Base-by-base conservation (phyloP, 2,888 invertebrate genomes). In the Meiosimyza decipiens region DNA sequence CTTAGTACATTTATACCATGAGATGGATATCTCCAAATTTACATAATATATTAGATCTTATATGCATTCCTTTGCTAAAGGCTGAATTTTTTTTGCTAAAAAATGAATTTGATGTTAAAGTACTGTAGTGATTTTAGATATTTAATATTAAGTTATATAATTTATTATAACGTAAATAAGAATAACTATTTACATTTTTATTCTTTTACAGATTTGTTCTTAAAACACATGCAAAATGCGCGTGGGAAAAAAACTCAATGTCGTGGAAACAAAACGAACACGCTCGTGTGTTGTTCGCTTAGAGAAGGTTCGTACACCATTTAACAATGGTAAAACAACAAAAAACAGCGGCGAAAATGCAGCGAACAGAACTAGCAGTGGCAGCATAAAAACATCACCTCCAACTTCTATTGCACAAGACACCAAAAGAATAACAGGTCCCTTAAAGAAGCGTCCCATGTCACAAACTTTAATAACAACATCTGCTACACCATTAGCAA, bases 211-310 rank as follows among this genome's bases (percentile, higher is more conserved):
- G 63, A 13, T 6, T 47, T 54, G 40, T 11, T 40, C 7, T 50
- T 18, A 40, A 70, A 70, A 33, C 71, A 70, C 76, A 79, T 80
- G 76, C 82, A 84, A 83, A 77, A 85, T 86, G 86, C 86, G 84
- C 79, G 80, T 80, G 75, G 85, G 84, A 73, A 83, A 82, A 78
- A 84, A 81, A 75, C 72, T 75, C 69, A 79, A 75, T 74, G 76
- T 77, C 64, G 81, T 77, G 33, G 80, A 79, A 76, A 77, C 79
- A 67, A 82, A 82, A 78, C 80, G 82, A 77, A 84, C 84, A 64
- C 84, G 86, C 74, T 78, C 84, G 64, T 86, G 86, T 79, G 83
- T 85, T 73, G 85, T 86, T 57, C 83, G 83, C 52, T 76, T 86
- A n/a, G 83, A 83, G 70, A 85, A 85, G 74, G 77, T 85, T 15